Conservation (phyloP, 2,888 invertebrate genomes). For the Lasius platythorax region DNA sequence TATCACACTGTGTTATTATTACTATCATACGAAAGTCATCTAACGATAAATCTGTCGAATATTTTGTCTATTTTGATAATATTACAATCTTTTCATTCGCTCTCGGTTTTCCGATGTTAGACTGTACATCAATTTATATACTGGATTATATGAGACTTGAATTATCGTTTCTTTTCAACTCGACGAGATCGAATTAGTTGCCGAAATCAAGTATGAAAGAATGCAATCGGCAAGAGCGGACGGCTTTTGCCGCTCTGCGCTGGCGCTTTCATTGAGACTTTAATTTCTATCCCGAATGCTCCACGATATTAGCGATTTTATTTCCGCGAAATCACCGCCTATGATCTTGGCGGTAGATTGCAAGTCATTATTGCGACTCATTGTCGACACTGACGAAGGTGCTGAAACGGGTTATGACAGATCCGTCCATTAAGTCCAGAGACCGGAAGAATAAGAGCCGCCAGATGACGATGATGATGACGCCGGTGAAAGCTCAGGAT, state of each 20-base stretch:
- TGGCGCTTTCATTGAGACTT: not conserved
- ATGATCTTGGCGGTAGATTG: slow-evolving; percentile 39
- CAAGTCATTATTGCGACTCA: slow-evolving; percentile 56
- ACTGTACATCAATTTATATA: slow-evolving; percentile 1
- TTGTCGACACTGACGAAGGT: slow-evolving; percentile 62
- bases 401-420: slow-evolving; percentile 76
- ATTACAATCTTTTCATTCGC: not conserved
- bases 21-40: not conserved
- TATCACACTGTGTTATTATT: not conserved
- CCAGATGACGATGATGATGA: slow-evolving; percentile 80
- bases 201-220: not conserved
- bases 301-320: slow-evolving; percentile 38
- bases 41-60: not conserved
- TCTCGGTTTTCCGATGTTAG: not conserved
- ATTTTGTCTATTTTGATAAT: not conserved
- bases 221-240: not conserved
- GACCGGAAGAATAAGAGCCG: slow-evolving; percentile 71
- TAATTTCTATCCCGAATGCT: slow-evolving; percentile 24
- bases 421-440: slow-evolving; percentile 72
- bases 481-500: slow-evolving; percentile 77
- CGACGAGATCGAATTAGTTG: slow-evolving; percentile 7
- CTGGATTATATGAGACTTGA: too few species aligned
- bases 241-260: not conserved
- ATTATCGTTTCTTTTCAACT: not conserved
- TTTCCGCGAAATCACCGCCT: slow-evolving; percentile 41